phyloP scores from a whole-genome alignment of 1,140 invertebrate species.

The Drosophila watanabei region DNA sequence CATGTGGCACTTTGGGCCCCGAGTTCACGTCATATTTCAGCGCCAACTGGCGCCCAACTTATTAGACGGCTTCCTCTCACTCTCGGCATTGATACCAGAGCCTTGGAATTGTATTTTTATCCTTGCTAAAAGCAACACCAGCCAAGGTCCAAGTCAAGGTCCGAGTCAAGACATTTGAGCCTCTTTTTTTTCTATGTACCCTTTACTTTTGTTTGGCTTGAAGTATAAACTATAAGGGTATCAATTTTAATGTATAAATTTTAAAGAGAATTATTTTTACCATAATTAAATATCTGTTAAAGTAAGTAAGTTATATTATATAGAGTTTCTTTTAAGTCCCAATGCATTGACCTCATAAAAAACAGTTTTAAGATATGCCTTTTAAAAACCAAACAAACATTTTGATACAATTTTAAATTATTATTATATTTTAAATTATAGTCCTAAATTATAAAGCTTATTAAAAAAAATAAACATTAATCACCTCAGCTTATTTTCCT shows the following conservation, averaged over 20 bases:
- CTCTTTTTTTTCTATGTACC: background rate
- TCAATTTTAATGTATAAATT: background rate
- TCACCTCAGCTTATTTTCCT: background rate
- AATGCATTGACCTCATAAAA: background rate
- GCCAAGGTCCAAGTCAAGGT: constrained; percentile 5
- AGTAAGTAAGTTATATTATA: background rate
- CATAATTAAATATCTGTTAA: background rate
- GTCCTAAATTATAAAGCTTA: background rate
- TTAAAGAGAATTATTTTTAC: background rate
- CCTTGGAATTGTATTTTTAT: constrained; percentile 24
- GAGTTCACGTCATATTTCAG: constrained; percentile 44
- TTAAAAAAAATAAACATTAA: background rate
- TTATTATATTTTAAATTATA: background rate
- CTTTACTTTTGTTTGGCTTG: too few relatives aligned
- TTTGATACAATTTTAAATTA: too few relatives aligned
- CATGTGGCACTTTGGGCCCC: constrained; percentile 41
- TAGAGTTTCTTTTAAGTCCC: background rate
- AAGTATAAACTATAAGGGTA: too few relatives aligned
- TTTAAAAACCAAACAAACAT: too few relatives aligned
- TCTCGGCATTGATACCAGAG: constrained; percentile 7
- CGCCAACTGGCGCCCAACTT: constrained; percentile 60
- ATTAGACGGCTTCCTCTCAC: constrained; percentile 54
- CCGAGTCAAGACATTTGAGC: background rate
- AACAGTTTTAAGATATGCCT: too few relatives aligned
- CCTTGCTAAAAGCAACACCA: constrained; percentile 18